Percentiles rank a stretch among this genome's conserved stretches.
phyloP scores from a whole-genome alignment of 1,140 invertebrate species.

The Phymastichus coffea region DNA sequence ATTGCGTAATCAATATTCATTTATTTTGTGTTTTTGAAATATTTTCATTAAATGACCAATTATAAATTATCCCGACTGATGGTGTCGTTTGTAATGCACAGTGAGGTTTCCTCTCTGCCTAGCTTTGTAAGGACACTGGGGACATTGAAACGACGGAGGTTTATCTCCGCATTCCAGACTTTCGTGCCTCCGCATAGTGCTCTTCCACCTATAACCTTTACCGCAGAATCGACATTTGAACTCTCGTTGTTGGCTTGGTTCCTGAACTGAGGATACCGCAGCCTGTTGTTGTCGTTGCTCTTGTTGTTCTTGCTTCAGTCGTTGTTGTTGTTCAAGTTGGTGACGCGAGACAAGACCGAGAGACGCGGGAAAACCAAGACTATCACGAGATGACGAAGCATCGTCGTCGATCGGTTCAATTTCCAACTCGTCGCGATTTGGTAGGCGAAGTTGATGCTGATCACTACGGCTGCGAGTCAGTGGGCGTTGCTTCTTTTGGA shows the following conservation, averaged over 20 bases:
- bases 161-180: conserved; percentile 84
- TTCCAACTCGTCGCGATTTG: conserved; percentile 35
- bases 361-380: conserved; percentile 51
- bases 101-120: conserved; percentile 78
- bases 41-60: no score
- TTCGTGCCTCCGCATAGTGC: conserved; percentile 78
- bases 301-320: not conserved
- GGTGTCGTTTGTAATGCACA: conserved; percentile 79
- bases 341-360: conserved; percentile 39
- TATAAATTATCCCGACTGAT: conserved; percentile 42
- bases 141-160: conserved; percentile 77
- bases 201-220: conserved; percentile 80
- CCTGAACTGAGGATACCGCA: conserved; percentile 35
- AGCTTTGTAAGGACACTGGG: conserved; percentile 76
- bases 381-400: conserved; percentile 41
- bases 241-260: conserved; percentile 64
- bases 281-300: conserved; percentile 5
- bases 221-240: conserved; percentile 78
- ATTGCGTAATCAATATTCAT: no score
- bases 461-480: conserved; percentile 26
- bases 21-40: no score
- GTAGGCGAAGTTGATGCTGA: conserved; percentile 31
- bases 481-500: conserved; percentile 19
- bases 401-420: conserved; percentile 32
- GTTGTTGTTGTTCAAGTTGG: conserved; percentile 9